phyloP scores from a whole-genome alignment of 2,797 vertebrate species.

The Mus spretus region DNA sequence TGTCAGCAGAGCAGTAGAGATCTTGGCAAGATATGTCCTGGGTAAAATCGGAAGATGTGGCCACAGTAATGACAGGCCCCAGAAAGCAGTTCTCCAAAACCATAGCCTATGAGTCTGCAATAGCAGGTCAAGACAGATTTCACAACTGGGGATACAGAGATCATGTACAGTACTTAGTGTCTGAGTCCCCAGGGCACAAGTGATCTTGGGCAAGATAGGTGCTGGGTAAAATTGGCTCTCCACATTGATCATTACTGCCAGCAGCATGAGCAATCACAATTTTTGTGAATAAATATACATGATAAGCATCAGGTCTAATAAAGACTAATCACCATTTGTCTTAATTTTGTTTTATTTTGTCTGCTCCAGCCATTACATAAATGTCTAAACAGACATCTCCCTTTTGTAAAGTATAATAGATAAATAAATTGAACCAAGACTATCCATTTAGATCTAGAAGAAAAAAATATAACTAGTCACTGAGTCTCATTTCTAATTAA shows the following conservation, averaged over 20 bases:
- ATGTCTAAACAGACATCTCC: neutral
- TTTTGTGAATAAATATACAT: neutral
- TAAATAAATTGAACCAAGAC: neutral
- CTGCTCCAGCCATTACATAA: neutral
- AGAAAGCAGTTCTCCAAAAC: rapidly evolving
- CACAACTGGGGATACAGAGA: neutral
- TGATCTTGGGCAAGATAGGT: neutral
- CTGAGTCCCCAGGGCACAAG: neutral
- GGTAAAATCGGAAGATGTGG: neutral
- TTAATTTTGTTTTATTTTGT: neutral
- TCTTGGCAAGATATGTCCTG: too few relatives aligned
- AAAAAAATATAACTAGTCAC: too few relatives aligned
- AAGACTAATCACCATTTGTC: neutral
- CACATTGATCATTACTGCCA: neutral
- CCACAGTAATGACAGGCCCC: rapidly evolving
- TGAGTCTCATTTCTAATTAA: neutral
- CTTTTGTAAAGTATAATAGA: neutral
- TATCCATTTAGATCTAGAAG: too few relatives aligned
- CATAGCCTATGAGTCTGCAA: neutral
- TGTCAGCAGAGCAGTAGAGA: too few relatives aligned
- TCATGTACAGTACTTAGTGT: neutral
- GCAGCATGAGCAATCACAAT: rapidly evolving
- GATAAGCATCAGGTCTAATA: neutral
- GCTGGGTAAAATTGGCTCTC: neutral
- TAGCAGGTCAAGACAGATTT: rapidly evolving